A percentile compares a stretch with the other conserved stretches of the same genome.
Conservation (phyloP, 1,140 invertebrate species). For the Scylla paramamosain region DNA sequence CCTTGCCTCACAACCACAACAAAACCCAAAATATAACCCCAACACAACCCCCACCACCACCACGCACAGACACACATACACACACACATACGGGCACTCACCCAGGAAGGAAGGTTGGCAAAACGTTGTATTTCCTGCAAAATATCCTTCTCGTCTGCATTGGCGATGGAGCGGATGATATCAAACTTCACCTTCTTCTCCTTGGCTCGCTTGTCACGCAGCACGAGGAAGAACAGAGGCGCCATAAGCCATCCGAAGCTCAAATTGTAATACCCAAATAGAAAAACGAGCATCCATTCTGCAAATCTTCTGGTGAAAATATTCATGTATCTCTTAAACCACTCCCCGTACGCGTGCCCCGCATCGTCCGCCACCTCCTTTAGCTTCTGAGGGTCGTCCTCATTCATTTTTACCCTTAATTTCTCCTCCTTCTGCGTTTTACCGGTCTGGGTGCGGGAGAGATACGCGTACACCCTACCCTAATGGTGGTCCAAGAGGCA, state of each 20-base stretch:
- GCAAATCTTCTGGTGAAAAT: slow-evolving; percentile 73
- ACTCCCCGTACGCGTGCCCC: slow-evolving; percentile 71
- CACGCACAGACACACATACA: no score
- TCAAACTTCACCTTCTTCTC: slow-evolving; percentile 88
- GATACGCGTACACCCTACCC: background rate
- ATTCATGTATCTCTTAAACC: slow-evolving; percentile 73
- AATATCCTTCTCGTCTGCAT: slow-evolving; percentile 91
- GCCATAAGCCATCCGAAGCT: slow-evolving; percentile 92
- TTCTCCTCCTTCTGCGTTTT: no score
- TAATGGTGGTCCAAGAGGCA: background rate
- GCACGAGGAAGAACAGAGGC: slow-evolving; percentile 88
- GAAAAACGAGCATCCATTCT: slow-evolving; percentile 82
- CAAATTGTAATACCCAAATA: slow-evolving; percentile 92
- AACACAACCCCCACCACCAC: no score
- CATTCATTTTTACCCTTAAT: background rate
- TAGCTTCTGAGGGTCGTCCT: slow-evolving; percentile 24
- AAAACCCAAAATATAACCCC: no score
- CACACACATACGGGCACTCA: slow-evolving; percentile 80
- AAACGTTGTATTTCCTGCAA: slow-evolving; percentile 87
- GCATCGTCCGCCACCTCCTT: slow-evolving; percentile 69
- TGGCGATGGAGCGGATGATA: slow-evolving; percentile 89
- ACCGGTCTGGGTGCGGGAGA: background rate
- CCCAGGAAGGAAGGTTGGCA: slow-evolving; percentile 95
- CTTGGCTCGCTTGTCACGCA: slow-evolving; percentile 89
- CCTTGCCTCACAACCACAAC: no score